Evolutionary conservation across 2,797 vertebrate genomes (phyloP), one percentile per base, ranked within the genome.

Genomic region (Pipistrellus kuhlii): DNA sequence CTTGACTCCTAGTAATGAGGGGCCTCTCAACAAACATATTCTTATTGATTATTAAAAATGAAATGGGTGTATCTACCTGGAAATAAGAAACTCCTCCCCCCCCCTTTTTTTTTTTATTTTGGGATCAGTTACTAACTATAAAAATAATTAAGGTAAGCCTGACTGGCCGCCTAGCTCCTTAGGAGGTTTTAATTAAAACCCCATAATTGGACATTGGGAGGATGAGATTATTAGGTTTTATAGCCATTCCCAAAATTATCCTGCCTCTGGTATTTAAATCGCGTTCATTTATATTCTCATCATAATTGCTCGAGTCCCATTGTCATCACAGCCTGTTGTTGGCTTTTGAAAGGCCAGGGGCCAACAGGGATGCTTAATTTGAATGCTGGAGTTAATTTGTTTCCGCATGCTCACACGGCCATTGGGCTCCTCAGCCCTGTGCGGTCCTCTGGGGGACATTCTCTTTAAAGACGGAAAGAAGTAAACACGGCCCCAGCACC

Each of bases 161-260:
- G 94, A 97, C 96, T 96, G 97, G 97, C 95, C 51, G 73, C 96
- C 96, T 90, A 78, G 92, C 91, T 96, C 93, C 94, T 97, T 95
- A 96, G 93, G 23, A 96, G 96, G 82, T 96, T 97, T 98, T 97
- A 97, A 93, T 94, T 98, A 97, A 97, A 97, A 81, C 96, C 86
- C 97, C 23, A 23, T 98, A 98, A 97, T 97, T 97, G 94, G 62
- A 87, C 97, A 96, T 96, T 97, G 94, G 73, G 95, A 68, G 94
- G 98, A 98, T 97, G 93, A 98, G 97, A 98, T 98, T 97, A 97
- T 98, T 98, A 97, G 44, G 66, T 96, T 98, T 98, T 98, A 97
- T 97, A 98, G 97, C 95, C 96, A 97, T 97, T 97, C 85, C 91
- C 96, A 94, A 98, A 98, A 96, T 97, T 96, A 97, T 97, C 96